Evolutionary conservation across 2,888 invertebrate species (phyloP), one percentile per base, ranked within the genome.

Genomic region (Tortricodes alternella): DNA sequence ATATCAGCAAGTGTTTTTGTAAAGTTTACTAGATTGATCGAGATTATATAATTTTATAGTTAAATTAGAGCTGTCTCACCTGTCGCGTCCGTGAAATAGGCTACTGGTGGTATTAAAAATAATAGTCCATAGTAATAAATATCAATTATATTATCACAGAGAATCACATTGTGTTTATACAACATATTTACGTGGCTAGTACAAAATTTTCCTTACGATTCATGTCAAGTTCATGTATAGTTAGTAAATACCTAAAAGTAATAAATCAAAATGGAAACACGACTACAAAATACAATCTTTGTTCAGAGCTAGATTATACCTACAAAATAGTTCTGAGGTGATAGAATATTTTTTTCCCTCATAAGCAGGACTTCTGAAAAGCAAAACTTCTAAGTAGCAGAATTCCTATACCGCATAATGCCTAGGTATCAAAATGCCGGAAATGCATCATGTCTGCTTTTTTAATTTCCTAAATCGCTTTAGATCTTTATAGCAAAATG

Each of bases 121-220:
- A 76, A 86, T 81, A 87, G 55, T 46, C 53, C 58, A 41, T 59
- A 58, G 51, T 80, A 84, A 86, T 89, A 88, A 89, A 89, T 89
- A 90, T 86, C 82, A 88, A 86, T 88, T 85, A 89, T 85, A 85
- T 89, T 90, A 90, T 90, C 90, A 90, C 90, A 90, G 90, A 89
- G 89, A 89, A 89, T 89, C 90, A 90, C 89, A 89, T 89, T 86
- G 89, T 89, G 88, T 90, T n/a, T 83, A 87, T 83, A 89, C 84
- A 89, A 89, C 86, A 87, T 85, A 77, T 86, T 85, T 86, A 89
- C 80, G 87, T 87, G 87, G 83, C 83, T 89, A 86, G 83, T 90
- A 89, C 80, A 89, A 89, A 89, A 87, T 82, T 83, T 80, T 76
- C 70, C 74, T 81, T 84, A 87, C 78, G 78, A 80, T 83, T 74